Conservation (phyloP, 2,113 vertebrate genomes). For the Baryphthengus martii region DNA sequence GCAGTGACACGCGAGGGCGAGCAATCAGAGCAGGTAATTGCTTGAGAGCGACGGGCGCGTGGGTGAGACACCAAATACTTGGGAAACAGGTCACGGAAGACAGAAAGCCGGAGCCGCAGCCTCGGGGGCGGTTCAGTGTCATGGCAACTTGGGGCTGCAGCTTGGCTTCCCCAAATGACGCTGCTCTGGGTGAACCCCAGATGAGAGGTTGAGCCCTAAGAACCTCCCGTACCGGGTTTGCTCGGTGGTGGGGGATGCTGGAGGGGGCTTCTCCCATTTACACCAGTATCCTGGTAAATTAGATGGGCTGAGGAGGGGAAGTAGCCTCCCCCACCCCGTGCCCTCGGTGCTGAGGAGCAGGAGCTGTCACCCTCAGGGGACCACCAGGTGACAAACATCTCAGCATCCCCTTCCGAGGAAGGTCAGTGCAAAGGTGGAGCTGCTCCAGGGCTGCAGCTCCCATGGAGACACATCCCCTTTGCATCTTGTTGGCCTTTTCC, state of each 20-base stretch:
- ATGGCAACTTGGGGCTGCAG: not conserved
- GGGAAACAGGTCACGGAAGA: not conserved
- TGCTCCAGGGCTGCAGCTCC: not conserved
- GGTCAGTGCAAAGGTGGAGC: not conserved
- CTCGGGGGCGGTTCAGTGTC: not conserved
- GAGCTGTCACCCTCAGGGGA: not conserved
- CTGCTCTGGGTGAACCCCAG: not conserved
- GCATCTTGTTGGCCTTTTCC: not conserved
- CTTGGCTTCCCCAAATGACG: accelerated
- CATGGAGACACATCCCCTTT: not conserved
- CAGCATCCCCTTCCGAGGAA: not conserved
- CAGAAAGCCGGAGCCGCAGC: not conserved
- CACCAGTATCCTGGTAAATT: not conserved
- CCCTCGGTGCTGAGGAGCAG: not conserved
- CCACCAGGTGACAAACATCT: not conserved
- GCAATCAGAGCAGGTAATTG: conserved; percentile 35
- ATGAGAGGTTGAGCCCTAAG: not conserved
- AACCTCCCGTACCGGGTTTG: not conserved
- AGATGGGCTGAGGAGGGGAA: not conserved
- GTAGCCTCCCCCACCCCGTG: not conserved
- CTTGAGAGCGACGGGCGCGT: not conserved
- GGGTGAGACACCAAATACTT: not conserved
- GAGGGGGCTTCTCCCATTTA: not conserved
- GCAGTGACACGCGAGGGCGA: not conserved
- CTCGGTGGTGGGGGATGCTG: accelerated